These are phyloP conservation scores for Lithophane socia DNA, from an alignment of 2,888 invertebrate genomes.

Conservation along the genomic window DNA sequence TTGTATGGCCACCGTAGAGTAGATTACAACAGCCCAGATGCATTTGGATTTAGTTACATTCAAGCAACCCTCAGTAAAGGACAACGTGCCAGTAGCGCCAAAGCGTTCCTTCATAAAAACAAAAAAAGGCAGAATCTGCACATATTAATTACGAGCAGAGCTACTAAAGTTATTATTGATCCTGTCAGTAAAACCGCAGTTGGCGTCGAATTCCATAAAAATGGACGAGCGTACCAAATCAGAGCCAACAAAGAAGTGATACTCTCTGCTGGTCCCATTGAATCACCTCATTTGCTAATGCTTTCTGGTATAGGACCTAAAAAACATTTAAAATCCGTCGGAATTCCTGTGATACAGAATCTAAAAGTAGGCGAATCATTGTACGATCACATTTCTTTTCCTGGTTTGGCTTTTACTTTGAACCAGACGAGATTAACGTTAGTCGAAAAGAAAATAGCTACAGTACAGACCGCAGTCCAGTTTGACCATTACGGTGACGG, in stretches of 20 bases:
- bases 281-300: conserved; percentile 94
- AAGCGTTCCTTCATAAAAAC: conserved; percentile 90
- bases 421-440: conserved; percentile 83
- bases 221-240: conserved; percentile 85
- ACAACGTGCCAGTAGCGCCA: conserved; percentile 88
- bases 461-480: conserved; percentile 78
- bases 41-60: conserved; percentile 90
- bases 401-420: conserved; percentile 89
- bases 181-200: conserved; percentile 85
- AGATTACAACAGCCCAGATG: conserved; percentile 93
- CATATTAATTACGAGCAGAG: conserved; percentile 89
- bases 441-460: conserved; percentile 75
- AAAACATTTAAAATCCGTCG: conserved; percentile 89
- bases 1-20: conserved; percentile 92
- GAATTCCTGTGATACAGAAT: conserved; percentile 91
- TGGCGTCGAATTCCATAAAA: conserved; percentile 82
- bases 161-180: conserved; percentile 91
- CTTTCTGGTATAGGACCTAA: conserved; percentile 92
- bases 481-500: conserved; percentile 86
- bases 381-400: conserved; percentile 92
- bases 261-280: conserved; percentile 94
- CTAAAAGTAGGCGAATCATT: conserved; percentile 92
- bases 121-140: conserved; percentile 90
- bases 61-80: conserved; percentile 88
- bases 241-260: conserved; percentile 89